A percentile compares a stretch with the other conserved stretches of the same genome.
phyloP scores from a whole-genome alignment of 2,113 vertebrate species.

The Tragelaphus buxtoni region DNA sequence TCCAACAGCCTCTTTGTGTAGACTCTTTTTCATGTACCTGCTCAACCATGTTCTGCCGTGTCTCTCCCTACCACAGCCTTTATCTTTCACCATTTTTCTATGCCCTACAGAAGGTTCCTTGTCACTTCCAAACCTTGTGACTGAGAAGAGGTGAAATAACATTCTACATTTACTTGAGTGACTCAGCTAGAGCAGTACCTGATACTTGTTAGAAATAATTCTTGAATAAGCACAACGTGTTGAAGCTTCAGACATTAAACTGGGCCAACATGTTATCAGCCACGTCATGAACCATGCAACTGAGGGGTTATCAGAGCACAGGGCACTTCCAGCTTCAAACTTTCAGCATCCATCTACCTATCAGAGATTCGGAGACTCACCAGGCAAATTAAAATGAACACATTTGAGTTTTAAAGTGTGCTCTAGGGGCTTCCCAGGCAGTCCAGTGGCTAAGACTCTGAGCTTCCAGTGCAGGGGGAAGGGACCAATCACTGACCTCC shows the following conservation, averaged over 20 bases:
- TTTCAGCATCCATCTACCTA: not conserved
- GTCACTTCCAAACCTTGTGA: not conserved
- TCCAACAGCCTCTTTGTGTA: fast-evolving
- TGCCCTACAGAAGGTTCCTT: not conserved
- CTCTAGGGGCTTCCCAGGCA: not conserved
- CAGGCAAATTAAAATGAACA: not conserved
- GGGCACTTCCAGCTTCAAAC: not conserved
- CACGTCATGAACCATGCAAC: not conserved
- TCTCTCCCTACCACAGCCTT: not conserved
- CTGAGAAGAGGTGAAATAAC: not conserved
- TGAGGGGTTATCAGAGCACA: not conserved
- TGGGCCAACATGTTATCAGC: too few species aligned
- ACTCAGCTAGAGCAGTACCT: not conserved
- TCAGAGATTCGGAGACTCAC: not conserved
- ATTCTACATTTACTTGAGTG: not conserved
- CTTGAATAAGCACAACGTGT: not conserved
- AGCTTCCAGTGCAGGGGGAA: not conserved
- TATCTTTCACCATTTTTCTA: not conserved
- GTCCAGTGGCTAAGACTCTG: not conserved
- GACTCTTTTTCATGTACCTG: not conserved
- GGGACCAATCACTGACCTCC: not conserved
- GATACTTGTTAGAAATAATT: not conserved
- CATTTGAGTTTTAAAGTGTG: not conserved
- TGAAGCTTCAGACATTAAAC: not conserved
- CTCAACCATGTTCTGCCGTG: not conserved